Evolutionary conservation across 1,140 invertebrate genomes (phyloP).

Genomic region (Macrobrachium nipponense): DNA sequence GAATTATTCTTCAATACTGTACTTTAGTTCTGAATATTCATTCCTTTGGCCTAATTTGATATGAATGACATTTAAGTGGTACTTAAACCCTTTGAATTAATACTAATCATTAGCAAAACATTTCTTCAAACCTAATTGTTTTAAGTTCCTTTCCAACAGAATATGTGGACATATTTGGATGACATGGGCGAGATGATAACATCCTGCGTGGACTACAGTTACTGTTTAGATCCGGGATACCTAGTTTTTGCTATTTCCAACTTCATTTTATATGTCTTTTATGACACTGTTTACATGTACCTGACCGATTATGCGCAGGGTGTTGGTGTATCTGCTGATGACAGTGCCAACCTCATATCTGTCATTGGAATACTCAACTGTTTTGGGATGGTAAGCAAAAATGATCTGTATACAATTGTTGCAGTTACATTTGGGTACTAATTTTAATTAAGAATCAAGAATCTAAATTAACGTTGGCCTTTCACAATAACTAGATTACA

Average conservation of each 20-base stretch:
- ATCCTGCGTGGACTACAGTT: conserved; percentile 84
- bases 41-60: too few relatives aligned
- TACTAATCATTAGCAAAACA: too few relatives aligned
- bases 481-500: too few relatives aligned
- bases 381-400: conserved; percentile 80
- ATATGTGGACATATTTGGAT: conserved; percentile 80
- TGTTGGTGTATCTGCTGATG: conserved; percentile 79
- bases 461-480: too few relatives aligned
- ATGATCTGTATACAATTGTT: too few relatives aligned
- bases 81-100: too few relatives aligned
- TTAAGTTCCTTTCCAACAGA: conserved; percentile 69
- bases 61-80: too few relatives aligned
- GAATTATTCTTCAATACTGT: too few relatives aligned
- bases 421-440: too few relatives aligned
- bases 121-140: not conserved
- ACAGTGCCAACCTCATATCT: conserved; percentile 84
- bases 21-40: too few relatives aligned
- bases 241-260: conserved; percentile 86
- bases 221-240: conserved; percentile 81
- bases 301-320: conserved; percentile 81
- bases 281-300: conserved; percentile 90
- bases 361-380: conserved; percentile 89
- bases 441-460: too few relatives aligned
- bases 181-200: conserved; percentile 81
- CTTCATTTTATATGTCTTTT: conserved; percentile 85